Conservation (phyloP, 2,797 vertebrate species). For the Catharus ustulatus region DNA sequence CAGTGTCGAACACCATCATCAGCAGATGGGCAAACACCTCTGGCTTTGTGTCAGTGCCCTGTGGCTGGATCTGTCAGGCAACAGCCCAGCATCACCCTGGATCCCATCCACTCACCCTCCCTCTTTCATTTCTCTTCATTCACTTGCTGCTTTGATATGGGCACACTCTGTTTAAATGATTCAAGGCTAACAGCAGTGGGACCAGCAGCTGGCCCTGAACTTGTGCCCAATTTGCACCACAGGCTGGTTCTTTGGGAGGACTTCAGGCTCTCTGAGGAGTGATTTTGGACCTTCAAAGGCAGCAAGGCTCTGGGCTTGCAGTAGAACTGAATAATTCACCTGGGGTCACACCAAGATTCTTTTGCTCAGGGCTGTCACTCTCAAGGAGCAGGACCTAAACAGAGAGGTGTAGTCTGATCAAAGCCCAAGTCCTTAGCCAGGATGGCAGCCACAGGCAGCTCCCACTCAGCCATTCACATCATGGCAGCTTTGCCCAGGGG, state of each 20-base stretch:
- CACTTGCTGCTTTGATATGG: not conserved
- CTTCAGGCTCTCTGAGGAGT: not conserved
- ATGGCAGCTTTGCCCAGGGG: not conserved
- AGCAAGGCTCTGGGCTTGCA: rapidly evolving
- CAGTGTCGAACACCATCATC: not conserved
- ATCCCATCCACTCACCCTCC: not conserved
- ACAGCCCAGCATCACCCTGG: not conserved
- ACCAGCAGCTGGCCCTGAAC: not conserved
- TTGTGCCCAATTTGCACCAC: rapidly evolving
- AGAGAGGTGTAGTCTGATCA: rapidly evolving
- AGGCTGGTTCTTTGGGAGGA: not conserved
- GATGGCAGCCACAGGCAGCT: not conserved
- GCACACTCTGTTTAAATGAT: not conserved
- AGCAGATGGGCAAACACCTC: not conserved
- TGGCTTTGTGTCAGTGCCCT: not conserved
- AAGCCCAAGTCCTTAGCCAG: not conserved
- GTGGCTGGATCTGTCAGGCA: not conserved
- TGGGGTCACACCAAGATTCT: not conserved
- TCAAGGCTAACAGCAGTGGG: not conserved
- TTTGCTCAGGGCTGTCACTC: not conserved
- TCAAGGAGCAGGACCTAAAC: not conserved
- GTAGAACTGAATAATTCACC: not conserved
- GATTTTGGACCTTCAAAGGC: not conserved
- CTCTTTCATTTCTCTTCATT: not conserved
- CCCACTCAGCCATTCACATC: not conserved